phyloP scores from a whole-genome alignment of 23 tunicate species.

The Ascidia mentula region DNA sequence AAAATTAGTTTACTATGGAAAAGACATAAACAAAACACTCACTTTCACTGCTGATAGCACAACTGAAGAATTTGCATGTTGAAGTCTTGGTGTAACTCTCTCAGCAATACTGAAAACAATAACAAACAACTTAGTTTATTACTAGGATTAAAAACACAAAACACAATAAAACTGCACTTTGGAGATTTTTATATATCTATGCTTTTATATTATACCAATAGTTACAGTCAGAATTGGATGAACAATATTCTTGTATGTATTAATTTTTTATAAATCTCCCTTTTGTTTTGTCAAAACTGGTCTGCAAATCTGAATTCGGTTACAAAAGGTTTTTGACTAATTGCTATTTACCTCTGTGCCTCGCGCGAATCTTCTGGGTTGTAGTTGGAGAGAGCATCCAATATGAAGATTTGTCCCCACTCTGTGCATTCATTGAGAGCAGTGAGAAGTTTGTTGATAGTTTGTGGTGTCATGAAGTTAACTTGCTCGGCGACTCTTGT shows the following conservation, averaged over 20 bases:
- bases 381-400: constrained; percentile 87
- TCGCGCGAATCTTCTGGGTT: constrained; percentile 82
- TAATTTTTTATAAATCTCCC: background rate
- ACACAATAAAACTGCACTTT: no score
- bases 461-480: constrained; percentile 88
- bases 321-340: no score
- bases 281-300: background rate
- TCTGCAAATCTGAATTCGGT: no score
- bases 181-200: no score
- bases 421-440: constrained; percentile 98
- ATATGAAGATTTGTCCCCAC: constrained; percentile 98
- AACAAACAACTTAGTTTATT: no score
- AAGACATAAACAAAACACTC: background rate
- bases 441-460: constrained; percentile 89
- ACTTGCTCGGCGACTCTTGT: constrained; percentile 82
- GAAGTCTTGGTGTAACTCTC: constrained; percentile 94
- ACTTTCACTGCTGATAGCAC: constrained; percentile 96
- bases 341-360: constrained; percentile 61
- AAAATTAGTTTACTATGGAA: background rate
- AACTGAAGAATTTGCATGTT: constrained; percentile 95
- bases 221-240: no score
- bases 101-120: constrained; percentile 83
- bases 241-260: no score
- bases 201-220: no score
- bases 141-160: no score